Conservation (phyloP, 30 jellyfish, hydroid and myxozoan species). For the Cassiopea andromeda region DNA sequence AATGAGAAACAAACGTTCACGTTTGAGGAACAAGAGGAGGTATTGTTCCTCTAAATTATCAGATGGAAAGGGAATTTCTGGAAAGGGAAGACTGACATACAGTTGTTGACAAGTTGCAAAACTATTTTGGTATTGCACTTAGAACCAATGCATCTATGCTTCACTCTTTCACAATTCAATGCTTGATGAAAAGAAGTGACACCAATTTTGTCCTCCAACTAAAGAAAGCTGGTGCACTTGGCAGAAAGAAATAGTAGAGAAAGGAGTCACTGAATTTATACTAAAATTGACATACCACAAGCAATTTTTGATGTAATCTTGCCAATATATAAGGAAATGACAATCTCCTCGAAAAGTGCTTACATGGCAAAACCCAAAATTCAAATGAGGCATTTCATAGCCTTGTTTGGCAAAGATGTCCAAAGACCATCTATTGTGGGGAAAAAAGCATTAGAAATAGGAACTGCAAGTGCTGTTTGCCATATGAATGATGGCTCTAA, state of each 20-base stretch:
- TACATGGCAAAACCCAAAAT: constrained; percentile 67
- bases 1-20: no score
- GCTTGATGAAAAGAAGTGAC: constrained; percentile 13
- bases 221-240: constrained; percentile 54
- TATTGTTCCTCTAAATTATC: not conserved
- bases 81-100: constrained; percentile 16
- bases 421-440: constrained; percentile 25
- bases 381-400: constrained; percentile 34
- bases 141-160: not conserved
- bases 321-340: constrained; percentile 47
- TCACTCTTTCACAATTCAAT: constrained; percentile 44
- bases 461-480: constrained; percentile 26
- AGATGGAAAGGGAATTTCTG: constrained; percentile 34
- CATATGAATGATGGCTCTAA: constrained; percentile 1
- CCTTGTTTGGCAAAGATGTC: constrained; percentile 55
- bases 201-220: constrained; percentile 44
- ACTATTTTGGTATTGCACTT: constrained; percentile 21
- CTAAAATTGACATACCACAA: constrained; percentile 28
- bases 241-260: constrained; percentile 52
- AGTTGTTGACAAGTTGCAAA: constrained; percentile 1
- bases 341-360: constrained; percentile 11
- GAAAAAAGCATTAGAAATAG: constrained; percentile 5
- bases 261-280: constrained; percentile 10
- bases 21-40: not conserved
- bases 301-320: constrained; percentile 9